Conservation (phyloP, 2,888 invertebrate species). For the Philonicus albiceps region DNA sequence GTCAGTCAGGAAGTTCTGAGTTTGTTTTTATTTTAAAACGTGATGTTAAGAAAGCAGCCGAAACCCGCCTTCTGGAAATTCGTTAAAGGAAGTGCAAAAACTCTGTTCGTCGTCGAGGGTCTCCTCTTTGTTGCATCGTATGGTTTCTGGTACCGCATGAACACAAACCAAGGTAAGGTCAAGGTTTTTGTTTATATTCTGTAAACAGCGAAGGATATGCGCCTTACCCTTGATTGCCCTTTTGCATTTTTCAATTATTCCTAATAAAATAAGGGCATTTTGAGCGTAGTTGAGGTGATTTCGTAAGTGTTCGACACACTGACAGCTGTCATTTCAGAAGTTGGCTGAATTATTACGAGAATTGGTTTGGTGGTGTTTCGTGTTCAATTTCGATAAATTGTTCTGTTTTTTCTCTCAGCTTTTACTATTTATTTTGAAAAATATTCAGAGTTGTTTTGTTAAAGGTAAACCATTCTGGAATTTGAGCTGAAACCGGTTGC, state of each 20-base stretch:
- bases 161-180: conserved; percentile 73
- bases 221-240: not conserved
- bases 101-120: conserved; percentile 69
- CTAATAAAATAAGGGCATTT: not conserved
- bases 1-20: conserved; percentile 43
- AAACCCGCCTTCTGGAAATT: conserved; percentile 67
- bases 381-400: not conserved
- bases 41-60: conserved; percentile 73
- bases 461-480: not conserved
- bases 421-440: not conserved
- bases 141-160: conserved; percentile 73
- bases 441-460: not conserved
- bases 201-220: not conserved
- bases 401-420: not conserved
- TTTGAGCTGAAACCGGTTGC: not conserved
- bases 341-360: not conserved
- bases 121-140: conserved; percentile 69
- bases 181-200: not conserved
- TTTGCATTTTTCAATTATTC: not conserved
- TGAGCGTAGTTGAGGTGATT: not conserved
- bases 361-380: not conserved
- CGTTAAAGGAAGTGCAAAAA: conserved; percentile 66
- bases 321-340: conserved; percentile 12
- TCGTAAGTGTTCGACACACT: not conserved
- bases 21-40: conserved; percentile 39